These are phyloP conservation scores for Rhombomys opimus DNA, from an alignment of 2,113 vertebrate species.

Conservation along the genomic window DNA sequence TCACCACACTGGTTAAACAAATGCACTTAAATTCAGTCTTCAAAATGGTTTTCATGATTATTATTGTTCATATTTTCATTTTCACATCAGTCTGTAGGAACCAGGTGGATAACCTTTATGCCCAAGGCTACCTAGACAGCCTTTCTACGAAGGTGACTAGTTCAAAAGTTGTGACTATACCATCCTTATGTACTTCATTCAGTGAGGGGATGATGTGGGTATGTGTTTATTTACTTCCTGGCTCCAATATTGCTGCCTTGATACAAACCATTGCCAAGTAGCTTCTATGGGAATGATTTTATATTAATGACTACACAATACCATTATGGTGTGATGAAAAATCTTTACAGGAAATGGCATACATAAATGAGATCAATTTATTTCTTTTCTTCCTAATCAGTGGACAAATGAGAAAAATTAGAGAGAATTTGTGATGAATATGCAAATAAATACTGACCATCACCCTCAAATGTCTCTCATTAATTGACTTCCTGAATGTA, in stretches of 20 bases:
- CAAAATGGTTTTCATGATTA: not conserved
- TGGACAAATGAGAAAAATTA: slow-evolving; percentile 8
- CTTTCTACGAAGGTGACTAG: not conserved
- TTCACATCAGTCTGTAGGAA: not conserved
- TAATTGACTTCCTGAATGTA: not conserved
- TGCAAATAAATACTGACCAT: not conserved
- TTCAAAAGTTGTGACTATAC: not conserved
- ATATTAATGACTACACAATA: not conserved
- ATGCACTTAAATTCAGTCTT: not conserved
- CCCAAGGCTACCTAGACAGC: not conserved
- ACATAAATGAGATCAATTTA: slow-evolving; percentile 14
- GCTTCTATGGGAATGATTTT: not conserved
- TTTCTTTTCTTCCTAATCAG: slow-evolving; percentile 33
- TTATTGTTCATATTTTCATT: not conserved
- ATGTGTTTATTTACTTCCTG: slow-evolving; percentile 14
- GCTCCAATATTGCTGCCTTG: not conserved
- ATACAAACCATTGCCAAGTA: not conserved
- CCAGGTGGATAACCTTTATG: not conserved
- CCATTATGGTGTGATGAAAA: slow-evolving; percentile 35
- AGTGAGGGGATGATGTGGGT: not conserved
- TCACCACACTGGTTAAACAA: not conserved
- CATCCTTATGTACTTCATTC: not conserved
- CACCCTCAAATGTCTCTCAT: no score
- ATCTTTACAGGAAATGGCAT: not conserved
- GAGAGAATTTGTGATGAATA: slow-evolving; percentile 15